Percentiles rank a stretch among this genome's conserved stretches.
Evolutionary conservation across 2,888 invertebrate species (phyloP).

Genomic region (Melanchra persicariae): DNA sequence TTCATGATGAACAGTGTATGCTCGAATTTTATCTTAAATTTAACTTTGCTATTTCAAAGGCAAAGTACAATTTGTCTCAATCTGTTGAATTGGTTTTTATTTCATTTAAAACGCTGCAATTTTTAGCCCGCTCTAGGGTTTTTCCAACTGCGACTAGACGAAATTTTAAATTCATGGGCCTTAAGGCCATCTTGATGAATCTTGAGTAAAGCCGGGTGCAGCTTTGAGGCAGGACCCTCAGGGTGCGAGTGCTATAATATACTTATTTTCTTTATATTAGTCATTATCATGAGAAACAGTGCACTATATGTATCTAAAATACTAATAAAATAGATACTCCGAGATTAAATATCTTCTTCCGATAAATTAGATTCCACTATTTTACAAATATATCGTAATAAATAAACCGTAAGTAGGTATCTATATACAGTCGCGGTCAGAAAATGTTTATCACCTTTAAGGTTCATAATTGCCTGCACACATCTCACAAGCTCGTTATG

Average conservation of each 20-base stretch:
- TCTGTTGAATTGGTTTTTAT: too few species aligned
- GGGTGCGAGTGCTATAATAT: background rate
- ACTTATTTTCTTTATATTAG: background rate
- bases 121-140: too few species aligned
- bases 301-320: too few species aligned
- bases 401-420: background rate
- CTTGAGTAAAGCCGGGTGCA: background rate
- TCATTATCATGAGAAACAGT: background rate
- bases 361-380: conserved; percentile 4
- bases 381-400: background rate
- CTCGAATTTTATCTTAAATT: background rate
- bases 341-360: background rate
- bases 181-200: background rate
- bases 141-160: background rate
- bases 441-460: too few species aligned
- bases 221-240: background rate
- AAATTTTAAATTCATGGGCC: background rate
- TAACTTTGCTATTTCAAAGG: too few species aligned
- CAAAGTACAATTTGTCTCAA: too few species aligned
- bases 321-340: background rate
- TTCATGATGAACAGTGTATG: background rate
- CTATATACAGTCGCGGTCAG: too few species aligned
- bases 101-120: too few species aligned
- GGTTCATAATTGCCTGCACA: too few species aligned
- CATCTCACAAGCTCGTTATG: too few species aligned